Base-by-base conservation (phyloP, 2,113 vertebrate species). In the Corvus hawaiiensis region DNA sequence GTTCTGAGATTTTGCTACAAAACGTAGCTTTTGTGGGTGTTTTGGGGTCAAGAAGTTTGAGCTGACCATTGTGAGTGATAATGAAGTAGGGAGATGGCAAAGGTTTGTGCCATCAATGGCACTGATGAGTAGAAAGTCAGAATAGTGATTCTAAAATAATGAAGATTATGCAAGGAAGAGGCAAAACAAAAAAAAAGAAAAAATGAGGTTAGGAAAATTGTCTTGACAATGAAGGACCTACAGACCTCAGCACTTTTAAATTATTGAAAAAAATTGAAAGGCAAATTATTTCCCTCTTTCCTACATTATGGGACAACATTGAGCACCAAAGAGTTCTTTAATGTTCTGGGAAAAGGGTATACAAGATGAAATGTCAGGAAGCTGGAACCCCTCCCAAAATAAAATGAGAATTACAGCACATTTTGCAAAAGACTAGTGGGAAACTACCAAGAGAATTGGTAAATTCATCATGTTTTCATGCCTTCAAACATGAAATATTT, bases 391-490 rank as follows among this genome's bases (percentile, higher is more conserved):
- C 81, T 49, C 72, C 39, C 75, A 80, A 84, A 88, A 94, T 32
- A 39, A 84, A 87, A 94, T 84, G 84, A 89, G 49, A 76, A 58
- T 58, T 86, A 43, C 49, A 62, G 64, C 54, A 67, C 26, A 28
- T 91, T 94, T 94, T 94, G 27, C 56, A 75, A 94, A 96, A 75
- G 71, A 15, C 82, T 41, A 37, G 58, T 64, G 49, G 63, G 75
- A 76, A 85, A 52, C 49, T 85, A 90, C 24, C 74, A 66, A 64
- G 74, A 84, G 88, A 77, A 67, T 78, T 89, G 46, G 61, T 74
- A 63, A 93, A 90, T 90, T 92, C 52, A 80, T 90, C 22, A n/a
- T 74, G 74, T 75, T 91, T 95, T 87, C 52, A 66, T 81, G 69
- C 16, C 7, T 78, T 93, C 72, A 78, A 82, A 73, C 55, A 84